Evolutionary conservation across 2,113 vertebrate species (phyloP).

Genomic region (Tangachromis dhanisi): DNA sequence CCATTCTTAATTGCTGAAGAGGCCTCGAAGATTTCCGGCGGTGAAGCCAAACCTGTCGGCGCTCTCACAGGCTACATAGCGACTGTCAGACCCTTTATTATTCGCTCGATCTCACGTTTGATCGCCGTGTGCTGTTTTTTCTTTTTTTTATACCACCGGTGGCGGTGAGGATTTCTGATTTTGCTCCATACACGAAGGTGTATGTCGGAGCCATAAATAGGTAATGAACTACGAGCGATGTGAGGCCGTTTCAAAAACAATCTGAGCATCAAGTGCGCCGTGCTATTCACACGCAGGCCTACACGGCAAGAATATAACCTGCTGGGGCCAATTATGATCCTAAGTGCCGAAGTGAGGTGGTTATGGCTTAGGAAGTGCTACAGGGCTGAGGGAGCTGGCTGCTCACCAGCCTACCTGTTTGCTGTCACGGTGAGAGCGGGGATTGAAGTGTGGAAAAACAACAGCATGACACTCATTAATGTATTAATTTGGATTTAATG

Average conservation of each 20-base stretch:
- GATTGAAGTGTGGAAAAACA: slow-evolving; percentile 9
- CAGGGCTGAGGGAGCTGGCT: background rate
- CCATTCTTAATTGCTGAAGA: slow-evolving; percentile 48
- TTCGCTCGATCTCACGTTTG: background rate
- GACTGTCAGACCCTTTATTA: background rate
- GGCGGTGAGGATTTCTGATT: slow-evolving; percentile 13
- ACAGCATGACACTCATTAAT: slow-evolving; percentile 43
- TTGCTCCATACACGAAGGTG: slow-evolving; percentile 62
- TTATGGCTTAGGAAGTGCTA: background rate
- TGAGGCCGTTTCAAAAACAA: slow-evolving; percentile 45
- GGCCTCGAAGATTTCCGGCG: slow-evolving; percentile 60
- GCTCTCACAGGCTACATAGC: background rate
- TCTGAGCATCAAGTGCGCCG: slow-evolving; percentile 55
- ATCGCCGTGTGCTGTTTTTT: background rate
- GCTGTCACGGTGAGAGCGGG: background rate
- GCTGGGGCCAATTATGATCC: slow-evolving; percentile 2
- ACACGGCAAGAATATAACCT: background rate
- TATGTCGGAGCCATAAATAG: slow-evolving; percentile 61
- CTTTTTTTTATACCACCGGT: background rate
- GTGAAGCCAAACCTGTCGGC: slow-evolving; percentile 17
- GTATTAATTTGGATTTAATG: slow-evolving; percentile 9
- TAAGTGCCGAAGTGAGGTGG: background rate
- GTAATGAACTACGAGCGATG: slow-evolving; percentile 48
- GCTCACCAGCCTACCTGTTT: slow-evolving; percentile 15
- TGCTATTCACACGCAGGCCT: background rate